Conservation (phyloP, 2,888 invertebrate species). For the Acanthococcus lagerstroemiae region DNA sequence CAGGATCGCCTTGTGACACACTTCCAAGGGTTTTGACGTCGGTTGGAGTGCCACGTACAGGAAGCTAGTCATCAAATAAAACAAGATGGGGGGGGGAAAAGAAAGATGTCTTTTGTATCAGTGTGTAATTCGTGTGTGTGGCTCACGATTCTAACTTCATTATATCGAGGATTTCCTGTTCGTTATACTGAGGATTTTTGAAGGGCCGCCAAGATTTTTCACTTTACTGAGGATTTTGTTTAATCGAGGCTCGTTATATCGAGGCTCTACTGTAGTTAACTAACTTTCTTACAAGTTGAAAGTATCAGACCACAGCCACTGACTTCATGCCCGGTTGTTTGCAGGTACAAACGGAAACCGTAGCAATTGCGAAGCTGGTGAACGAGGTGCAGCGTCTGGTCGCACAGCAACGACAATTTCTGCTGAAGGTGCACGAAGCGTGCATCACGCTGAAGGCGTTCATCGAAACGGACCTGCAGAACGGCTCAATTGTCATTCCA, state of each 20-base stretch:
- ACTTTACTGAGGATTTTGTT: no score
- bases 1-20: not conserved
- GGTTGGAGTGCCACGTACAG: not conserved
- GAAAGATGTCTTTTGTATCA: no score
- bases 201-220: no score
- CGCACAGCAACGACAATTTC: conserved; percentile 59
- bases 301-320: not conserved
- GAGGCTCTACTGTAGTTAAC: not conserved
- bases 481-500: conserved; percentile 53
- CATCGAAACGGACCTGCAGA: conserved; percentile 62
- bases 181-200: no score
- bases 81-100: no score
- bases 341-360: conserved; percentile 53
- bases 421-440: conserved; percentile 61
- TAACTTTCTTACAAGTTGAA: not conserved
- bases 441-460: conserved; percentile 63
- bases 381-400: conserved; percentile 60
- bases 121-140: no score
- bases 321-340: conserved; percentile 4
- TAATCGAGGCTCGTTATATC: no score
- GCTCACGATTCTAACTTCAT: no score
- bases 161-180: no score
- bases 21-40: not conserved
- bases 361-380: conserved; percentile 57
- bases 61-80: not conserved